phyloP scores from a whole-genome alignment of 2,888 invertebrate species.

The Diploptera punctata region DNA sequence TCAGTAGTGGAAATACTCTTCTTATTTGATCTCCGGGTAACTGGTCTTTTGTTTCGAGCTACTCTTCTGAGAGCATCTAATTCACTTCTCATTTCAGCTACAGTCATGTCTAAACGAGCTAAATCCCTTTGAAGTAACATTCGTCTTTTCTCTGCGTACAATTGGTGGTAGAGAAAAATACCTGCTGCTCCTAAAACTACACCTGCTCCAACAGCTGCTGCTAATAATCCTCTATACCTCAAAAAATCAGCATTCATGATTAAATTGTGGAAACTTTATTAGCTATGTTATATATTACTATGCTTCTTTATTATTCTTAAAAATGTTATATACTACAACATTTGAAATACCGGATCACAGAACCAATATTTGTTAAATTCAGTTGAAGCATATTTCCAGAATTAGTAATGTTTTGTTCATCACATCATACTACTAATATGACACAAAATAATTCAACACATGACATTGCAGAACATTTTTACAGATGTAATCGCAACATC shows the following conservation, averaged over 20 bases:
- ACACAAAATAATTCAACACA: too few relatives aligned
- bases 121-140: conserved; percentile 46
- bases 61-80: conserved; percentile 41
- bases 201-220: conserved; percentile 48
- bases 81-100: conserved; percentile 46
- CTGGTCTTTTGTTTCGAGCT: background rate
- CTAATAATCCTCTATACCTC: conserved; percentile 44
- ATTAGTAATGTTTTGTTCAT: too few relatives aligned
- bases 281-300: too few relatives aligned
- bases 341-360: too few relatives aligned
- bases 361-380: too few relatives aligned
- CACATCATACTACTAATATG: too few relatives aligned
- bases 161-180: conserved; percentile 47
- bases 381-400: too few relatives aligned
- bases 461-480: too few relatives aligned
- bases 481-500: too few relatives aligned
- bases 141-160: conserved; percentile 47
- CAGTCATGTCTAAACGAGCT: conserved; percentile 45
- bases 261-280: too few relatives aligned
- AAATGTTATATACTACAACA: too few relatives aligned
- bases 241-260: conserved; percentile 41
- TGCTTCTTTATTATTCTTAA: too few relatives aligned
- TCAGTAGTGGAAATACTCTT: conserved; percentile 1
- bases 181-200: conserved; percentile 49
- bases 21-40: background rate